Evolutionary conservation across 2,797 vertebrate species (phyloP), one percentile per base, ranked within the genome.

Genomic region (Pseudochaenichthys georgianus): DNA sequence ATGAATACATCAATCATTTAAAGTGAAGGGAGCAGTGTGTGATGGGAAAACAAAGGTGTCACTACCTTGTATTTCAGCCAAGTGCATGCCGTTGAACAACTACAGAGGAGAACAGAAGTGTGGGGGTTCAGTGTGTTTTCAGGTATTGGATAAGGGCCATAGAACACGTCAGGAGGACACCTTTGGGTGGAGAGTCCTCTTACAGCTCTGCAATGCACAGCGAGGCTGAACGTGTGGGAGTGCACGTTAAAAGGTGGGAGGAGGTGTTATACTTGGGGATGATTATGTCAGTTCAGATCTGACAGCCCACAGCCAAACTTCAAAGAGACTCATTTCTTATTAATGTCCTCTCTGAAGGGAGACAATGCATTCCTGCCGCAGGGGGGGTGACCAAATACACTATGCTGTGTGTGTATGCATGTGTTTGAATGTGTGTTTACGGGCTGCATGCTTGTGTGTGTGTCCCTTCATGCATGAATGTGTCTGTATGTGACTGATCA

Each of bases 221-320:
- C 43, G 70, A 70, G 53, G 70, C 52, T 19, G 62, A 45, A 57
- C 45, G 85, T 83, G 87, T 83, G 69, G 63, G 75, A 54, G 86
- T 63, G 61, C 45, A 34, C 48, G 79, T 71, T 84, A 83, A 81
- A 88, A 85, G 83, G 81, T 80, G 78, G 75, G 77, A 80, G 86
- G 81, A 74, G 75, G 82, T 71, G 70, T 70, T 84, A 64, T 81
- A 86, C 73, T 79, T 74, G 45, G 69, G 69, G 78, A 84, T 88
- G 88, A 92, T 89, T 51, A 82, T 90, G 85, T 93, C 89, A 85
- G 74, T 73, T 88, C 64, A 70, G 68, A 83, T 90, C 70, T 82
- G 79, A 85, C 85, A 86, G 82, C 73, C 70, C 77, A 84, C 41
- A 77, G 83, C 62, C 28, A 62, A 3, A 66, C 79, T 87, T 88